These are phyloP conservation scores for Fringilla coelebs DNA, from an alignment of 2,797 vertebrate genomes.

Conservation along the genomic window DNA sequence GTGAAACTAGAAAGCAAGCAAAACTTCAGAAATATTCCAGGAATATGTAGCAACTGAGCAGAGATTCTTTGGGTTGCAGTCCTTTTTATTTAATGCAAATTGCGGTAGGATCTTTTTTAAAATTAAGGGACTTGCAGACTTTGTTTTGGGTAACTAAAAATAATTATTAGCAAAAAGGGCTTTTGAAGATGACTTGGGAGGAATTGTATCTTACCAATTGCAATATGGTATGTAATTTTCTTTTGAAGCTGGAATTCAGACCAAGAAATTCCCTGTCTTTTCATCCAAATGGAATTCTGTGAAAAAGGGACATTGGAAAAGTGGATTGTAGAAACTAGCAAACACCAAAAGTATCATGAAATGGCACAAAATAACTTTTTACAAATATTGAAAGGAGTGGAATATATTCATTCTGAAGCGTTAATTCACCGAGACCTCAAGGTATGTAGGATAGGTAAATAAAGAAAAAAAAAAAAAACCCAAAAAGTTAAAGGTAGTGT, in stretches of 20 bases:
- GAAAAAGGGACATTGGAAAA: conserved; percentile 72
- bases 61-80: not conserved
- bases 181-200: not conserved
- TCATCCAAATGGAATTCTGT: conserved; percentile 91
- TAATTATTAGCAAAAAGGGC: not conserved
- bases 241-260: conserved; percentile 47
- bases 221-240: not conserved
- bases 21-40: not conserved
- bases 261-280: conserved; percentile 65
- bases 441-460: conserved; percentile 64
- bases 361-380: conserved; percentile 69
- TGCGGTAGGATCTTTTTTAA: not conserved
- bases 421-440: conserved; percentile 93
- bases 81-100: not conserved
- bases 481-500: not conserved
- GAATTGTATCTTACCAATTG: not conserved
- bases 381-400: conserved; percentile 81
- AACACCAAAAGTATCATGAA: conserved; percentile 14
- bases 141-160: not conserved
- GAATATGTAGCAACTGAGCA: not conserved
- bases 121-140: not conserved
- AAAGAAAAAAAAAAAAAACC: not conserved
- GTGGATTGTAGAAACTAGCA: conserved; percentile 74
- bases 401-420: conserved; percentile 79
- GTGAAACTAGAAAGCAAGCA: not conserved